Evolutionary conservation across 1,140 invertebrate species (phyloP).

Genomic region (Lordiphosa stackelbergi): DNA sequence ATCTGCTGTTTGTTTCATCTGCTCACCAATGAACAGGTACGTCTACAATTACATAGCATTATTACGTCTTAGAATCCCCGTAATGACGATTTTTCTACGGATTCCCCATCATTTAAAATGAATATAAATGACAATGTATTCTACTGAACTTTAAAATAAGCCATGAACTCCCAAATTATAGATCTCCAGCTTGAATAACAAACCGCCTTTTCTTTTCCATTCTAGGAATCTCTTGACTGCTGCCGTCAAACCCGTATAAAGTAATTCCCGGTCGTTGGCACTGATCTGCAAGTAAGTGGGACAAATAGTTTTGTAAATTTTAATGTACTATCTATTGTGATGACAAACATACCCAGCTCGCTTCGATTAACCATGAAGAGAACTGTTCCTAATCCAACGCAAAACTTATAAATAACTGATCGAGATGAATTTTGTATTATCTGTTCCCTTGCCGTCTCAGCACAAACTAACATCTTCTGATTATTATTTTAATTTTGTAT

Average conservation of each 20-base stretch:
- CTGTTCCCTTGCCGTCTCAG: neutral
- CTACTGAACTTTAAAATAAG: neutral
- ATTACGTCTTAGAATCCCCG: too few relatives aligned
- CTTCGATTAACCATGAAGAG: constrained; percentile 61
- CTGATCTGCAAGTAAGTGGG: too few relatives aligned
- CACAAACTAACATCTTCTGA: neutral
- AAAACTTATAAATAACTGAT: constrained; percentile 33
- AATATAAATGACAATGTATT: neutral
- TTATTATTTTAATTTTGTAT: neutral
- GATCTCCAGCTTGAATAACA: neutral
- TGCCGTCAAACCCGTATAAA: neutral
- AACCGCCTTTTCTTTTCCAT: neutral
- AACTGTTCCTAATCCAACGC: constrained; percentile 63
- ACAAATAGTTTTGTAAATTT: neutral
- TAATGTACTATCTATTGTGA: constrained; percentile 16
- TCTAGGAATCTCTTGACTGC: neutral
- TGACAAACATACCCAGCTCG: constrained; percentile 68
- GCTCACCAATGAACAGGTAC: too few relatives aligned
- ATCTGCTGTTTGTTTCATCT: too few relatives aligned
- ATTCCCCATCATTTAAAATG: constrained; percentile 30
- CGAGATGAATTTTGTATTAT: neutral
- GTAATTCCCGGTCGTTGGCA: too few relatives aligned
- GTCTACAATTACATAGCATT: too few relatives aligned
- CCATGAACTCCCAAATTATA: constrained; percentile 16
- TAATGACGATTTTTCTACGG: constrained; percentile 22